Percentiles rank a stretch among this genome's conserved stretches.
These are phyloP conservation scores for Catharus fuscescens DNA, from an alignment of 2,113 vertebrate species.

Conservation along the genomic window DNA sequence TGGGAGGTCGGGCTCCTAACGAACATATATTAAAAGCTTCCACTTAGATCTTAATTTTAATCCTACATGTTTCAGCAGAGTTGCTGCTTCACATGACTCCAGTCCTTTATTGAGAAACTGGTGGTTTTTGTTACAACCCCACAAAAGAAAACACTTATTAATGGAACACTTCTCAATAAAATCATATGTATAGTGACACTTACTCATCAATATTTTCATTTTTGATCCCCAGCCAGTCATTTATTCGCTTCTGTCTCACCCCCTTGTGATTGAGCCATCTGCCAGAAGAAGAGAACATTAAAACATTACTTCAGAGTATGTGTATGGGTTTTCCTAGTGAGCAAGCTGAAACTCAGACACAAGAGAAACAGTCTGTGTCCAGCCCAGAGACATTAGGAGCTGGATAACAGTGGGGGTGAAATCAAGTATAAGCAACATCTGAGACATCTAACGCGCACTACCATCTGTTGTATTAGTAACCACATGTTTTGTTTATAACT, in stretches of 20 bases:
- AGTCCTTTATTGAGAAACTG: not conserved
- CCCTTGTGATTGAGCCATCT: constrained; percentile 98
- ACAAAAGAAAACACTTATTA: not conserved
- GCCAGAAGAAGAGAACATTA: constrained; percentile 33
- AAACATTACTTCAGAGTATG: not conserved
- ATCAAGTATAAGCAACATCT: not conserved
- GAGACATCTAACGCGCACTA: not conserved
- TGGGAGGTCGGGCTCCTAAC: not conserved
- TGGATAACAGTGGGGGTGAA: not conserved
- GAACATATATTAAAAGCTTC: not conserved
- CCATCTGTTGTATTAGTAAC: not conserved
- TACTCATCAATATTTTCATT: constrained; percentile 91
- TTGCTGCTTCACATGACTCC: not conserved
- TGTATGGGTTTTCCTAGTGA: not conserved
- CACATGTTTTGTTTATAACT: not conserved
- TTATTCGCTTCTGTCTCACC: constrained; percentile 91
- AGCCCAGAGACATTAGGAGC: not conserved
- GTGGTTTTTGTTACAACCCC: not conserved
- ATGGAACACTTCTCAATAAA: constrained; percentile 1
- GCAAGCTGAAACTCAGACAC: not conserved
- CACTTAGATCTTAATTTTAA: not conserved
- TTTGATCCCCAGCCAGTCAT: constrained; percentile 93
- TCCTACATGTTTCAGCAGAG: not conserved
- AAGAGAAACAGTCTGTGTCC: not conserved
- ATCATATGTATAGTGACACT: constrained; percentile 60